Base-by-base conservation (phyloP, 2,113 vertebrate genomes). In the Microcebus jonahi region DNA sequence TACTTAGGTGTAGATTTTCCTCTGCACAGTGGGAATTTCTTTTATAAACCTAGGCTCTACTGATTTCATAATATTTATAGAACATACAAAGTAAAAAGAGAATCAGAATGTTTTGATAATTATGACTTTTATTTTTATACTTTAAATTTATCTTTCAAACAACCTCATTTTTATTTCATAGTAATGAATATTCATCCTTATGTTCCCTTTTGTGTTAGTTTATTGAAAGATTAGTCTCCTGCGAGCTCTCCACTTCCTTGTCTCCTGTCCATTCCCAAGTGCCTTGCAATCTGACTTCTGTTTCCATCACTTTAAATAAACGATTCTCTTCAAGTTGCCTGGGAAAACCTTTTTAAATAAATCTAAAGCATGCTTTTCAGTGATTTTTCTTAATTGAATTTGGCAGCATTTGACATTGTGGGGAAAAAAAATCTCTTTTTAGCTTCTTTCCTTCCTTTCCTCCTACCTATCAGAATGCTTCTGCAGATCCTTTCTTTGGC, bases 351-450 rank as follows among this genome's bases (percentile, higher is more conserved):
- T 95, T 79, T 80, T 59, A 86, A 79, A 23, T 36, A 80, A 88
- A 59, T 67, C 27, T 25, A 59, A 88, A 82, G 45, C 25, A 13
- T 81, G 45, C 48, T 86, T 96, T 90, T 76, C 39, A 70, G 50
- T 55, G 18, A 42, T 68, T 82, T 93, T 86, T 48, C 63, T 93
- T 96, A 45, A 70, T 79, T 89, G 77, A 83, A 71, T 45, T 96
- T 96, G 79, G 61, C 65, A 95, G 61, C n/a, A 18, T 83, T 79
- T 81, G 39, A 85, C 39, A 39, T n/a, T 80, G 8, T 42, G 10
- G 61, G 25, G 21, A 3, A 14, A n/a, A n/a, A 48, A 39, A 80
- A 63, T 8, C 9, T 67, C 29, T 83, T 61, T 77, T 80, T 42
- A 65, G 14, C 25, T 31, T 63, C 4, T 42, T 84, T 88, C 48